Evolutionary conservation across 2,797 vertebrate species (phyloP).

Genomic region (Australoheros facetus): DNA sequence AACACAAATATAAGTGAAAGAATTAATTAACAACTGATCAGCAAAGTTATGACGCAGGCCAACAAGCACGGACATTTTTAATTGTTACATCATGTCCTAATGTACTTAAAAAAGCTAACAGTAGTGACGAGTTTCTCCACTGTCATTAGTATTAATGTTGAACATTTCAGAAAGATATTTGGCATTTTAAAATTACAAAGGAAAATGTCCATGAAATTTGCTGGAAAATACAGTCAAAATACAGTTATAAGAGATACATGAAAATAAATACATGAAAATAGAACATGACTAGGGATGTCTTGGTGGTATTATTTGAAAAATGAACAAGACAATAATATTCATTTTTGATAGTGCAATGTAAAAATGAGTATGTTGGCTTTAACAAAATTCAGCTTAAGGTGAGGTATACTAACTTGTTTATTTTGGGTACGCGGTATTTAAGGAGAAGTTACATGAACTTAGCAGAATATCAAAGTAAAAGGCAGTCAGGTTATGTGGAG

Average conservation of each 20-base stretch:
- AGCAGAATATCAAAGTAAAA: no score
- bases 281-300: no score
- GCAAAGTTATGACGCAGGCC: background rate
- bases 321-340: no score
- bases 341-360: no score
- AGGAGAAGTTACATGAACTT: no score
- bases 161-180: background rate
- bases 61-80: rapidly evolving
- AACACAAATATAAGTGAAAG: background rate
- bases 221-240: background rate
- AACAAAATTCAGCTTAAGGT: background rate
- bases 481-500: no score
- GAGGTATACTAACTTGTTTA: background rate
- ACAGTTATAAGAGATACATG: rapidly evolving
- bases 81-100: background rate
- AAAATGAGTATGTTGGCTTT: no score
- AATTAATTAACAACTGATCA: background rate
- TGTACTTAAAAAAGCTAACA: background rate
- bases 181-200: no score
- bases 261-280: background rate
- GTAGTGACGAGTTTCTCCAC: background rate
- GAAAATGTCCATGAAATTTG: background rate
- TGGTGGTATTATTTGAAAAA: no score
- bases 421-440: no score
- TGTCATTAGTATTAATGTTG: background rate